Evolutionary conservation across 2,888 invertebrate species (phyloP).

Genomic region (Malthinus seriepunctatus): DNA sequence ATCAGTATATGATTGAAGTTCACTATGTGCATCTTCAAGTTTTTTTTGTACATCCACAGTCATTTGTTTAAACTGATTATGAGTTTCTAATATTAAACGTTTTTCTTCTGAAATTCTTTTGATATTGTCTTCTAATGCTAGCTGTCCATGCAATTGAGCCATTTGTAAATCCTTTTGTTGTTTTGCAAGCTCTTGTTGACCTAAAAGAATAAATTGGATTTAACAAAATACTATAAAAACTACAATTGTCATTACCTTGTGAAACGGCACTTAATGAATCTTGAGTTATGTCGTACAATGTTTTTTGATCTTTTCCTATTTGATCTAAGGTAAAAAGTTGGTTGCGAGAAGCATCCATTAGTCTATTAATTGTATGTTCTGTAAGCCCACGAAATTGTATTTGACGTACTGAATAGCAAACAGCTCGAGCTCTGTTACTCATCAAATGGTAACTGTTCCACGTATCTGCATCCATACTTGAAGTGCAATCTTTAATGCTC

Average conservation of each 20-base stretch:
- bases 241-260: slow-evolving; percentile 28
- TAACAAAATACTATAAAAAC: neutral
- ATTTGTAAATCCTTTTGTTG: slow-evolving; percentile 60
- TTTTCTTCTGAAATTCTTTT: slow-evolving; percentile 62
- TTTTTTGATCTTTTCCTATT: slow-evolving; percentile 46
- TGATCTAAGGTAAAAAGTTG: slow-evolving; percentile 46
- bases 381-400: slow-evolving; percentile 67
- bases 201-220: slow-evolving; percentile 41
- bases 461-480: slow-evolving; percentile 65
- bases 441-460: slow-evolving; percentile 74
- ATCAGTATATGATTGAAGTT: slow-evolving; percentile 56
- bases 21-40: slow-evolving; percentile 58
- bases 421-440: slow-evolving; percentile 68
- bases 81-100: slow-evolving; percentile 62
- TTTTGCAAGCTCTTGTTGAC: slow-evolving; percentile 55
- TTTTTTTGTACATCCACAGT: slow-evolving; percentile 60
- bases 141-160: slow-evolving; percentile 57
- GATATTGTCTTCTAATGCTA: slow-evolving; percentile 60
- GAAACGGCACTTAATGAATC: slow-evolving; percentile 43
- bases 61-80: slow-evolving; percentile 59
- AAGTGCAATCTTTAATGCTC: slow-evolving; percentile 67
- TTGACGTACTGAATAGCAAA: slow-evolving; percentile 67
- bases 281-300: slow-evolving; percentile 44
- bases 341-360: slow-evolving; percentile 57
- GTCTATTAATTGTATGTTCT: slow-evolving; percentile 66